These are phyloP conservation scores for Phrynosoma platyrhinos DNA, from an alignment of 2,113 vertebrate genomes.

Conservation along the genomic window DNA sequence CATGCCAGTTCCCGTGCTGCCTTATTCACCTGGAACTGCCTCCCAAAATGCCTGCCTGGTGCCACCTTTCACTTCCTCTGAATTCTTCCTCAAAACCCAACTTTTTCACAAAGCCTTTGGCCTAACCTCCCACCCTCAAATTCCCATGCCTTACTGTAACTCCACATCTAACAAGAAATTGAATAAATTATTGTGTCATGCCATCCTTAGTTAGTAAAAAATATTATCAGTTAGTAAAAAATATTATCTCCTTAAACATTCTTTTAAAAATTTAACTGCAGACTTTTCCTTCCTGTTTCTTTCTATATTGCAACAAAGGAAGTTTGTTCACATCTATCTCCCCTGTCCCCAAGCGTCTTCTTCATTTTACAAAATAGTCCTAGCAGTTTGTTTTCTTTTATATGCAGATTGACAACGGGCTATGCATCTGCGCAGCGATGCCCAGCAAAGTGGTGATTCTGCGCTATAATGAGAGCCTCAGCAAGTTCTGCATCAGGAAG, in stretches of 20 bases:
- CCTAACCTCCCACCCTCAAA: neutral
- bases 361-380: neutral
- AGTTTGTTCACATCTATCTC: neutral
- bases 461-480: conserved; percentile 94
- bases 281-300: neutral
- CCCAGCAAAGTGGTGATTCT: conserved; percentile 94
- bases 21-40: neutral
- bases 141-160: neutral
- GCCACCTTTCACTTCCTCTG: neutral
- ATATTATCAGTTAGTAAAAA: no score
- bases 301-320: neutral
- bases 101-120: neutral
- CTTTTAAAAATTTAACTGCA: neutral
- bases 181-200: no score
- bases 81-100: neutral
- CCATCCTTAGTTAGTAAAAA: no score
- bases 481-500: conserved; percentile 98
- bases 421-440: conserved; percentile 97
- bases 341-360: no score
- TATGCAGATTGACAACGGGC: conserved; percentile 90
- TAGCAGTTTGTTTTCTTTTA: neutral
- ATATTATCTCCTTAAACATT: no score
- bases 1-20: neutral
- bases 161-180: neutral
- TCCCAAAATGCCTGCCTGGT: neutral